Percentiles rank a stretch among this genome's conserved stretches.
These are phyloP conservation scores for Ceratosolen fusciceps DNA, from an alignment of 1,140 invertebrate species.

Conservation along the genomic window DNA sequence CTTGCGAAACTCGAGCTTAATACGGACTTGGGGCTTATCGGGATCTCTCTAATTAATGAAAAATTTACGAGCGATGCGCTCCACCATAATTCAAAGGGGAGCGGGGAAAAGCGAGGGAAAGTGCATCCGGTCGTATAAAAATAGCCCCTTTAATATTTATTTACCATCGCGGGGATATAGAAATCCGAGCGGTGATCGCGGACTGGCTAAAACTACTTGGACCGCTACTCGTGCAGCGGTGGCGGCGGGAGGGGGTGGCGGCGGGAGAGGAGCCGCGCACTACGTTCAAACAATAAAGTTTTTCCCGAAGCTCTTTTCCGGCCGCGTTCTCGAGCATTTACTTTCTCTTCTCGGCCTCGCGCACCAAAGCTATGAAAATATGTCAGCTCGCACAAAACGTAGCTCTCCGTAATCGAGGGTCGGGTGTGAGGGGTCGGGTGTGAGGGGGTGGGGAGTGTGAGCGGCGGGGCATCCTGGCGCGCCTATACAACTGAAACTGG, in stretches of 20 bases:
- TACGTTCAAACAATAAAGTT: conserved; percentile 11
- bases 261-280: background rate
- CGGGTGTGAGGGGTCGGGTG: too few species aligned
- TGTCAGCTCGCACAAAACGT: conserved; percentile 17
- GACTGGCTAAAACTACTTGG: conserved; percentile 2
- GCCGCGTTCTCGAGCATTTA: background rate
- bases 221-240: too few species aligned
- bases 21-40: background rate
- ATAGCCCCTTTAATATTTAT: conserved; percentile 23
- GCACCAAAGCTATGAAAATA: conserved; percentile 10
- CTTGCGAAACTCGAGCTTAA: too few species aligned
- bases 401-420: background rate
- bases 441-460: too few species aligned
- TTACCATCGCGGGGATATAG: conserved; percentile 8
- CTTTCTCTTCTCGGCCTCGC: background rate
- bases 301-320: background rate
- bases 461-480: too few species aligned
- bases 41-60: background rate
- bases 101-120: background rate
- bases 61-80: background rate
- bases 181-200: background rate
- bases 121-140: background rate
- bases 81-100: background rate
- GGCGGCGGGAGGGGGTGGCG: too few species aligned
- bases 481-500: background rate